A percentile compares a stretch with the other conserved stretches of the same genome.
phyloP scores from a whole-genome alignment of 2,888 invertebrate genomes.

The Apamea epomidion region DNA sequence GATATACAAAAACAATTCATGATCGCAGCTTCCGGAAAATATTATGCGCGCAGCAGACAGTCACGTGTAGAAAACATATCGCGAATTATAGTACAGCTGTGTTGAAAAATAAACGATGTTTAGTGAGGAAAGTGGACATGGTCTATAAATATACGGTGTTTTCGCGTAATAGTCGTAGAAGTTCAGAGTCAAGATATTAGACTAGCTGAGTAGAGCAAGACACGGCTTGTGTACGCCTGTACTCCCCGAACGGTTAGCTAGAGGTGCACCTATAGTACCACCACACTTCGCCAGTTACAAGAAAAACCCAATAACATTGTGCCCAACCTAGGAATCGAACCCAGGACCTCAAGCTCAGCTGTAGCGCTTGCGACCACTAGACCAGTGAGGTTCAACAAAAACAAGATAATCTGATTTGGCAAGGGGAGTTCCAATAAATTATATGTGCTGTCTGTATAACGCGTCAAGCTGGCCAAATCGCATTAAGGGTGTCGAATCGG shows the following conservation, averaged over 20 bases:
- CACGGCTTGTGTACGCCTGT: not conserved
- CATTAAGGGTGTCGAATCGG: not conserved
- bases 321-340: not conserved
- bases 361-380: not conserved
- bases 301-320: not conserved
- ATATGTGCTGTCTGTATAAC: not conserved
- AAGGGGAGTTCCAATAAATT: not conserved
- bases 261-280: not conserved
- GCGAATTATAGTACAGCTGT: slow-evolving; percentile 14
- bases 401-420: slow-evolving; percentile 38
- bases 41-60: slow-evolving; percentile 18
- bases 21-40: slow-evolving; percentile 34
- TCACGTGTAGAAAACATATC: slow-evolving; percentile 32
- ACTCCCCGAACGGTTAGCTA: not conserved
- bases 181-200: not conserved
- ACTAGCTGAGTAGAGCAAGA: not conserved
- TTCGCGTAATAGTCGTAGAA: slow-evolving; percentile 7
- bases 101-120: slow-evolving; percentile 46
- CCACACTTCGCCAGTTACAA: not conserved
- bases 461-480: slow-evolving; percentile 16
- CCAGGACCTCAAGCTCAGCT: not conserved
- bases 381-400: not conserved
- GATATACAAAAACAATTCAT: slow-evolving; percentile 29
- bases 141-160: slow-evolving; percentile 23
- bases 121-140: slow-evolving; percentile 11